phyloP scores from a whole-genome alignment of 2,113 vertebrate species.

The Shinisaurus crocodilurus region DNA sequence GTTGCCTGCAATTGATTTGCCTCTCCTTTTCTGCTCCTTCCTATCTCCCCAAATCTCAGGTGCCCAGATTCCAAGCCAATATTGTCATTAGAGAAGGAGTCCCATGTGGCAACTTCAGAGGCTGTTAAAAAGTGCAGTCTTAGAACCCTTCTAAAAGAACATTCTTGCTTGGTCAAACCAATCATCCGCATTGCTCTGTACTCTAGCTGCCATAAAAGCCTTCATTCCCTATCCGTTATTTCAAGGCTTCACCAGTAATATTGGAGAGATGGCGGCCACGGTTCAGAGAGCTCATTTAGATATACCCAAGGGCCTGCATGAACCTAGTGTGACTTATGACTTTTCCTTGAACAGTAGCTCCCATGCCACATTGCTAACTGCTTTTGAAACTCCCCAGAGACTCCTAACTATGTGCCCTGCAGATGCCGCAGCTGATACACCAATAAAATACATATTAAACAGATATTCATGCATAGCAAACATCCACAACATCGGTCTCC shows the following conservation, averaged over 20 bases:
- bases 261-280: neutral
- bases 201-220: neutral
- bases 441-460: slow-evolving; percentile 7
- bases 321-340: neutral
- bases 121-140: neutral
- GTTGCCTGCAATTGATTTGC: neutral
- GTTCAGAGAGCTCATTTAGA: neutral
- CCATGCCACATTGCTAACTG: neutral
- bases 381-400: neutral
- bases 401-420: neutral
- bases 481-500: neutral
- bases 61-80: neutral
- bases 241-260: neutral
- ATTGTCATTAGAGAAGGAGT: neutral
- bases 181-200: neutral
- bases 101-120: neutral
- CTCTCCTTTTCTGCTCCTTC: neutral
- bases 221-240: neutral
- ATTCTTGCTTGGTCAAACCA: neutral
- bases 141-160: neutral
- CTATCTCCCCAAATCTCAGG: neutral
- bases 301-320: neutral
- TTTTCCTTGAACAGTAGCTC: neutral
- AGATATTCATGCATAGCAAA: neutral
- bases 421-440: neutral